Evolutionary conservation across 2,888 invertebrate genomes (phyloP), one percentile per base, ranked within the genome.

Genomic region (Hydrotaea diabolus): DNA sequence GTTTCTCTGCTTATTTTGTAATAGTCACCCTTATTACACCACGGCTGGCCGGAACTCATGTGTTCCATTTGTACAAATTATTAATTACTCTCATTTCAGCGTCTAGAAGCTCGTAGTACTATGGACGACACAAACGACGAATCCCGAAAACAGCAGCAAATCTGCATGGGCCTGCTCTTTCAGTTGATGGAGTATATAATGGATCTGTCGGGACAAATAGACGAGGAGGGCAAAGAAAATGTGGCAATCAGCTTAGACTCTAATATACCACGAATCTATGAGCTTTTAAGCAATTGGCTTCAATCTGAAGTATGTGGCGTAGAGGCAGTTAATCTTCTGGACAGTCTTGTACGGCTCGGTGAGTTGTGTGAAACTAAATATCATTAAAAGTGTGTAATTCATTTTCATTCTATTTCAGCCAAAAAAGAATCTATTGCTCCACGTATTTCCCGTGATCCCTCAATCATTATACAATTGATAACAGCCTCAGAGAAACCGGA

Each of bases 61-160:
- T 31, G 2, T 7, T 31, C 7, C 3, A 31, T 31, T 31, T 31
- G 2, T 31, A 31, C 2, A 31, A 31, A 31, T 7, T 31, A 31
- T 31, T 31, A 31, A 31, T 7, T 31, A 7, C 31, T 4, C 31
- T 62, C n/a, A 15, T 64, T 71, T 72, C 46, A 80, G 85, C 74
- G 64, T n/a, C 36, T 84, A 43, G 86, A 86, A 21, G 39, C 43
- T 7, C 77, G 83, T 0, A 13, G 72, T n/a, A 66, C 43, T 8
- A 88, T 90, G 88, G 89, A 91, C 13, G 92, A 91, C 26, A 87
- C 89, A 2, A 90, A 80, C 36, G 92, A 91, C 53, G 91, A 91
- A n/a, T 78, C 84, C n/a, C 87, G 89, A 21, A 92, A 90, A 75
- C 88, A 89, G 2, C 90, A 90, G 36, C 90, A 90, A 23, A 85